Base-by-base conservation (phyloP, 2,888 invertebrate genomes). In the Polymixis lichenea region DNA sequence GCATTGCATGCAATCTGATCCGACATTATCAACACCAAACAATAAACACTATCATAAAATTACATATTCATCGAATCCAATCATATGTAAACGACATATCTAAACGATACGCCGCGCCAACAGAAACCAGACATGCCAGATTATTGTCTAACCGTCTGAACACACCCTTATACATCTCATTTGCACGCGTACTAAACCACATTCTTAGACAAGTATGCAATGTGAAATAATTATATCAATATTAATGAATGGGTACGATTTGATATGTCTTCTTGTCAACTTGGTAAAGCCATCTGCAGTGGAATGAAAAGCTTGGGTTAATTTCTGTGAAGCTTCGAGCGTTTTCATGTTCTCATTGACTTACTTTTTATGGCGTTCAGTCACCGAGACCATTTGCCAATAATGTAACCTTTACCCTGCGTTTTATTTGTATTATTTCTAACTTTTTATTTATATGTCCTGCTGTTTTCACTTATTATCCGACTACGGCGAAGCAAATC, bases 141-240 rank as follows among this genome's bases (percentile, higher is more conserved):
- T 74, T 53, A 70, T 68, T 74, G 80, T 84, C 78, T 82, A 22
- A 65, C 56, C 22, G 43, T 85, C 43, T 51, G 72, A 0, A 64
- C 80, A 75, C 81, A 72, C 74, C 80, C 55, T 83, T 70, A 74
- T 61, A 53, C 65, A 69, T 77, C 77, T 87, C 49, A 86, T 87
- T 80, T 72, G 70, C 67, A 73, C 66, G 65, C 70, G 68, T 19
- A 77, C 71, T 65, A 38, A 75, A 87, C 86, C 60, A 38, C 86
- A 86, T 86, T 86, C 86, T 75, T 86, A 69, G 32, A 56, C 84
- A 65, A 32, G 87, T 80, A 83, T 83, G 80, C 81, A 83, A 72
- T 38, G 60, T 73, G 74, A 83, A 83, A 77, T 87, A 80, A 80
- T 77, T 64, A 82, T 70, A 72, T 69, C 66, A 68, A 72, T 60